A percentile compares a stretch with the other conserved stretches of the same genome.
These are phyloP conservation scores for Enteromius viviparus DNA, from an alignment of 2,797 vertebrate genomes.

Conservation along the genomic window DNA sequence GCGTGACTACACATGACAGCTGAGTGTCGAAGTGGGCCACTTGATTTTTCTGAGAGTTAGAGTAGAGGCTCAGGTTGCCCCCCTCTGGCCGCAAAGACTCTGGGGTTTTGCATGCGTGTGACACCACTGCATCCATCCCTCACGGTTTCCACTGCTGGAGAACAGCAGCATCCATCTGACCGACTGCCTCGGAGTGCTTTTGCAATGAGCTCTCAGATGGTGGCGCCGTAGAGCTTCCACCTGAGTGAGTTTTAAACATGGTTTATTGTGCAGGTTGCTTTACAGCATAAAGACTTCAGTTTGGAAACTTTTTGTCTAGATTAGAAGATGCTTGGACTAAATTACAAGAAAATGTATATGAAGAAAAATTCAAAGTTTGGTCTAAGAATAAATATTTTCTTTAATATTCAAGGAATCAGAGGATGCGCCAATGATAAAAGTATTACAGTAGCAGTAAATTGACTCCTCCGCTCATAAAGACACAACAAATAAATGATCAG, in stretches of 20 bases:
- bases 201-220: constrained; percentile 48
- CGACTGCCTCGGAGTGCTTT: constrained; percentile 15
- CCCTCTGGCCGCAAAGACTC: constrained; percentile 32
- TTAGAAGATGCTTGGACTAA: not conserved
- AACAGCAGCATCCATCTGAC: constrained; percentile 34
- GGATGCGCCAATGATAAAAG: not conserved
- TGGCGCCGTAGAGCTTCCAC: constrained; percentile 56
- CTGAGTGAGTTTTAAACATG: constrained; percentile 34
- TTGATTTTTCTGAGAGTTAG: constrained; percentile 67
- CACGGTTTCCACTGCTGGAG: constrained; percentile 37
- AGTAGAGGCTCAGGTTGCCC: constrained; percentile 34
- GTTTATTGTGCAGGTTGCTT: constrained; percentile 22
- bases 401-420: constrained; percentile 1
- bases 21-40: constrained; percentile 68
- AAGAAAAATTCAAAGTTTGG: not conserved
- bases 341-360: not conserved
- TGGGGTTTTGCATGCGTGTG: constrained; percentile 2
- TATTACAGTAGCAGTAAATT: not conserved
- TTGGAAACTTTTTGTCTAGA: not conserved
- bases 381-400: not conserved
- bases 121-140: constrained; percentile 39
- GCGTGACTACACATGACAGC: constrained; percentile 52
- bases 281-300: constrained; percentile 5
- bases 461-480: not conserved
- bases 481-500: constrained; percentile 46